These are phyloP conservation scores for Lepilemur septentrionalis DNA, from an alignment of 2,797 vertebrate species.

Conservation along the genomic window DNA sequence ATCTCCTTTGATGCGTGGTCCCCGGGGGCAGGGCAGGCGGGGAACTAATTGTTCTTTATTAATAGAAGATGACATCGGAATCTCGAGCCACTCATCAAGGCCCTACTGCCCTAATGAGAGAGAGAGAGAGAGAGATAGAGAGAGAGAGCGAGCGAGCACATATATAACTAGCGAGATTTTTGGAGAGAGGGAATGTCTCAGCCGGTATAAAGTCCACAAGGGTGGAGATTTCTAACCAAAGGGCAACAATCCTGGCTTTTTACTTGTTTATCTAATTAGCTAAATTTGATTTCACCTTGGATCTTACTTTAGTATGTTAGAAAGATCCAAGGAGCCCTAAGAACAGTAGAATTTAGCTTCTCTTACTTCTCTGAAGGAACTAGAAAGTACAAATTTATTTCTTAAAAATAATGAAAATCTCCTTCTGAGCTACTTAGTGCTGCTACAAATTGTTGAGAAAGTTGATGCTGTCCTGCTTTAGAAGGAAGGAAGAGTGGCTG, in stretches of 20 bases:
- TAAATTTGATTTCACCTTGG: conserved; percentile 18
- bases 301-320: neutral
- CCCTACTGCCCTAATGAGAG: conserved; percentile 10
- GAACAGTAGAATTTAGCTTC: neutral
- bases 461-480: neutral
- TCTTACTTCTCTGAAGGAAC: neutral
- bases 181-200: neutral
- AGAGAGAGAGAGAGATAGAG: neutral
- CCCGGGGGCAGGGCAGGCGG: conserved; percentile 87
- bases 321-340: neutral
- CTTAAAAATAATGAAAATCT: neutral
- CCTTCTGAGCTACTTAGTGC: neutral
- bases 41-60: conserved; percentile 94
- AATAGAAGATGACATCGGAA: conserved; percentile 96
- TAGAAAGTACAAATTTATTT: neutral
- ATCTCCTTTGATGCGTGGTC: conserved; percentile 79
- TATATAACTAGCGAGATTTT: neutral
- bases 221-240: neutral
- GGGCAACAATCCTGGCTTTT: neutral
- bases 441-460: neutral
- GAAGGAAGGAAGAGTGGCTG: neutral
- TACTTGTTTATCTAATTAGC: conserved; percentile 23
- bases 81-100: conserved; percentile 84
- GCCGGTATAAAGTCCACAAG: neutral
- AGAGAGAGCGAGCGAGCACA: neutral